Evolutionary conservation across 2,113 vertebrate species (phyloP), one percentile per base, ranked within the genome.

Genomic region (Ascaphus truei): DNA sequence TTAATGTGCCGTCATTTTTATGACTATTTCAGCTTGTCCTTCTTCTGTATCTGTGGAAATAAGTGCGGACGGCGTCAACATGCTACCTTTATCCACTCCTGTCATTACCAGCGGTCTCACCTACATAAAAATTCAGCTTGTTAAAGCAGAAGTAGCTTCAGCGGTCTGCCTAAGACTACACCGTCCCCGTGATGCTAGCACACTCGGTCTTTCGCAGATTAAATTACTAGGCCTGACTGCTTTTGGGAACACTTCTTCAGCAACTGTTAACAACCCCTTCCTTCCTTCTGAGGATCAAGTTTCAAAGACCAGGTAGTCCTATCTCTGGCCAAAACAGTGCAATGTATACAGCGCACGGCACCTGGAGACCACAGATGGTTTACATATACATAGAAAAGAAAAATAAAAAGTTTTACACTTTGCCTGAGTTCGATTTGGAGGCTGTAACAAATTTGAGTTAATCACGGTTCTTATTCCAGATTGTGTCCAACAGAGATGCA

Each of bases 21-120:
- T n/a, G n/a, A n/a, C 58, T 73, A 11, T 69, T 71, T 47, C 77
- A 99, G 96, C 96, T 15, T 99, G 97, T 62, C 97, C 97, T 1
- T 98, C 97, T 2, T 98, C 96, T 0, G 96, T 99, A 9, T 99
- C 97, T 3, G 95, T 99, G 84, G 97, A 99, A 93, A 94, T 99
- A 80, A 98, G 96, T 0, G 94, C 97, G 7, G 97, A 99, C 36
- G 96, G 96, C 1, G 89, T 98, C 72, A 99, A 98, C 80, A 99
- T 99, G 97, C 83, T 99, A 55, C 97, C 97, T 1, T 85, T 99
- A 74, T 98, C 97, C 31, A 96, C 95, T 1, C 97, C 97, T 1
- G 91, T 99, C 65, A 90, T 97, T 81, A 99, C 97, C 55, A 97
- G 95, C 1, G 97, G 96, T 60, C 92, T 98, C 66, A 99, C 97